Evolutionary conservation across 2,888 invertebrate genomes (phyloP), one percentile per base, ranked within the genome.

Genomic region (Tachystola acroxantha): DNA sequence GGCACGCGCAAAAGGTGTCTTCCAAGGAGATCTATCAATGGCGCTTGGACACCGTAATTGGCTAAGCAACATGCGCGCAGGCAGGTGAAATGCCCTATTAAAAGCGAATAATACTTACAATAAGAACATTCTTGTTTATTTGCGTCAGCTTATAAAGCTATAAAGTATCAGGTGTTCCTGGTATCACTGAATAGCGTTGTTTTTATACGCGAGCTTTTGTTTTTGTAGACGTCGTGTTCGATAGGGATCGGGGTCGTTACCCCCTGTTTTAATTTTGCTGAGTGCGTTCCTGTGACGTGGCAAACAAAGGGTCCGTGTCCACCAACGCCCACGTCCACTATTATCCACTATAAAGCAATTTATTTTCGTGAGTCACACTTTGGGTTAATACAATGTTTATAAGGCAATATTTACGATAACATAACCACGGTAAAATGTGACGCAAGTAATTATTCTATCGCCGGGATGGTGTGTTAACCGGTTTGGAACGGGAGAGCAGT

Each of bases 261-360:
- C 73, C 78, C 60, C 57, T 48, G 34, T 58, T 77, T 84, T 27
- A 82, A 86, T 85, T 81, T 81, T 56, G 64, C 80, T 78, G 67
- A 86, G 82, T 81, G 84, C 75, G 67, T 71, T 75, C 76, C 78
- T 64, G 74, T 73, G 64, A 71, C 71, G 71, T 64, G 50, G 62
- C 68, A 79, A 85, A 84, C 82, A 84, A 77, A 80, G 82, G 78
- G 81, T 68, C 79, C 73, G 56, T 64, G 76, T 57, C 74, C 77
- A 76, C 65, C 67, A 65, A 66, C 78, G 66, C 79, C 85, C 74
- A 76, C 73, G 59, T 51, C 61, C 59, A 63, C 69, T 64, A 68
- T 72, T 64, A 70, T 58, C 58, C 60, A 57, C 62, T 70, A 64
- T 73, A 71, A 67, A 73, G 64, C 68, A 69, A 78, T 80, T 76